phyloP scores from a whole-genome alignment of 2,113 vertebrate genomes.

The Varanus salvator region DNA sequence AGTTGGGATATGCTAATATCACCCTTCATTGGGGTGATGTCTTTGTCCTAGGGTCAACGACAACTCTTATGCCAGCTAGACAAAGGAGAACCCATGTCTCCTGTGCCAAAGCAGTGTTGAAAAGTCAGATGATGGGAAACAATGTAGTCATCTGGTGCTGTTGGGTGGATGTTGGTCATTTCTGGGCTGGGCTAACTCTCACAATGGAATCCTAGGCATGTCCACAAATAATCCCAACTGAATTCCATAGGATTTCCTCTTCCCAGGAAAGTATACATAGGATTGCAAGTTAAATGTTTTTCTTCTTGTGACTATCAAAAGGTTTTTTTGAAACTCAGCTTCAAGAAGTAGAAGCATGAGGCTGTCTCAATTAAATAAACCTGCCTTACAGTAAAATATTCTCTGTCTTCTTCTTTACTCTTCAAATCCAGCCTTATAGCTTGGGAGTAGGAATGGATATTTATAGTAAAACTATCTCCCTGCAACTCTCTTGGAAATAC shows the following conservation, averaged over 20 bases:
- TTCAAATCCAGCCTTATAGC: conserved; percentile 56
- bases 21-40: not conserved
- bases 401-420: conserved; percentile 31
- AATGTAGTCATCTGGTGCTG: conserved; percentile 26
- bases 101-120: not conserved
- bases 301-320: not conserved
- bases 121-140: conserved; percentile 33
- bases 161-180: conserved; percentile 33
- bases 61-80: not conserved
- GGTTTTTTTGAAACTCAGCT: conserved; percentile 28
- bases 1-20: not conserved
- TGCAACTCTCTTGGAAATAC: conserved; percentile 50
- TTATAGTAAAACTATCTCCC: conserved; percentile 43
- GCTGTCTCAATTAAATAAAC: conserved; percentile 27
- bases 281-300: conserved; percentile 3
- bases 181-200: not conserved
- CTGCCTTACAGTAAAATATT: conserved; percentile 34
- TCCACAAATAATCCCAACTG: not conserved
- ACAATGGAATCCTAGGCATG: not conserved
- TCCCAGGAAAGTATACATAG: not conserved
- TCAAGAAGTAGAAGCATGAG: not conserved
- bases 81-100: not conserved
- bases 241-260: not conserved
- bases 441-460: conserved; percentile 38
- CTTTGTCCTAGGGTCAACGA: conserved; percentile 24